These are phyloP conservation scores for Raphicerus campestris DNA, from an alignment of 2,113 vertebrate species.

Conservation along the genomic window DNA sequence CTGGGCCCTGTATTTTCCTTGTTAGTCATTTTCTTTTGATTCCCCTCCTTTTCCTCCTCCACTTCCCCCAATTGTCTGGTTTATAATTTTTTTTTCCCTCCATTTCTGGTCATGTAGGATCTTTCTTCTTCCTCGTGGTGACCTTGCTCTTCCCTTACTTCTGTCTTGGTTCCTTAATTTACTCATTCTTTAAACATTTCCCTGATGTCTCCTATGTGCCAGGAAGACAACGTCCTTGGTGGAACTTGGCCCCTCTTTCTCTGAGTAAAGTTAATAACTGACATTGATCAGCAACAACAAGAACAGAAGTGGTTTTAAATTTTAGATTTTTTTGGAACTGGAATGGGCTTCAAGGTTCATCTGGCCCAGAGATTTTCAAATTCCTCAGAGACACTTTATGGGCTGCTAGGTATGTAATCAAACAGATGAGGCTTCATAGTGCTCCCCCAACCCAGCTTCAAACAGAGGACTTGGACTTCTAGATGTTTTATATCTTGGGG, in stretches of 20 bases:
- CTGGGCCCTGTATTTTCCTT: neutral
- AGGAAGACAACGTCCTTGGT: neutral
- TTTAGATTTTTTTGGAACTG: slow-evolving; percentile 1
- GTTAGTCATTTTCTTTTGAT: neutral
- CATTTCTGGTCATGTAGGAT: neutral
- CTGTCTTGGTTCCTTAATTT: neutral
- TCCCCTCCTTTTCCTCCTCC: neutral
- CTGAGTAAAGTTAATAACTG: neutral
- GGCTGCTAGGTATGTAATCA: neutral
- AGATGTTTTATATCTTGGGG: neutral
- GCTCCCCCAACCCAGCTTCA: neutral
- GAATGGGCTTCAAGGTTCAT: neutral
- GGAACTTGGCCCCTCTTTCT: neutral
- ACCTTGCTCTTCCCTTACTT: neutral
- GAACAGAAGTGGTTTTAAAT: neutral
- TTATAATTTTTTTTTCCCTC: neutral
- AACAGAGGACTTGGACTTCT: neutral
- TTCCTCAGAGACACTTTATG: neutral
- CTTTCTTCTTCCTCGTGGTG: neutral
- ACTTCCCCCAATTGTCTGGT: neutral
- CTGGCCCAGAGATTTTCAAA: neutral
- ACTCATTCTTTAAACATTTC: neutral
- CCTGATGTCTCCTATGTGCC: neutral
- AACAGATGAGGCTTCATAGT: neutral
- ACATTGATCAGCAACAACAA: neutral